Evolutionary conservation across 2,797 vertebrate genomes (phyloP).

Genomic region (Bradypodion ventrale): DNA sequence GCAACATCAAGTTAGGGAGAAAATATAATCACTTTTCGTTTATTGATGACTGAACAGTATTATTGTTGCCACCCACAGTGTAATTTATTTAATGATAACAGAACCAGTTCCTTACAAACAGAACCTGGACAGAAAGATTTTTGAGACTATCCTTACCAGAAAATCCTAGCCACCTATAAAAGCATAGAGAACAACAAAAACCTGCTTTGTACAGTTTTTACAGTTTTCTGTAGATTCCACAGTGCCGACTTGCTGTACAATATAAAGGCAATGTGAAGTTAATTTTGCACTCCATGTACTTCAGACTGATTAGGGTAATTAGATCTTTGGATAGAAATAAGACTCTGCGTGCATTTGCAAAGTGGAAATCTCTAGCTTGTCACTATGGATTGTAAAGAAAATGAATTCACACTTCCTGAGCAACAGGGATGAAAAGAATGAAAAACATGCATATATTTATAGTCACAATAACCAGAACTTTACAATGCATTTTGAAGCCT

Average conservation of each 20-base stretch:
- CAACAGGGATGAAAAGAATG: background rate
- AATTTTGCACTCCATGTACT: constrained; percentile 66
- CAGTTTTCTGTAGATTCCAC: constrained; percentile 45
- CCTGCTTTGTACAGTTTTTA: constrained; percentile 48
- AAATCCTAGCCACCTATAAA: too few species aligned
- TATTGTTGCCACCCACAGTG: constrained; percentile 37
- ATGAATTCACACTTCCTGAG: constrained; percentile 22
- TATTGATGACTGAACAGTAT: constrained; percentile 17
- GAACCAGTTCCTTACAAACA: background rate
- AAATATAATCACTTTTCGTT: constrained; percentile 36
- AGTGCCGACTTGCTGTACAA: constrained; percentile 40
- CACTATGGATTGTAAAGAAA: constrained; percentile 41
- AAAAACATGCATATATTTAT: constrained; percentile 41
- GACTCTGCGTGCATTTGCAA: constrained; percentile 42
- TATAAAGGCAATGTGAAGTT: constrained; percentile 64
- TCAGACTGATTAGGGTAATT: constrained; percentile 60
- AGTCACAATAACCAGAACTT: constrained; percentile 40
- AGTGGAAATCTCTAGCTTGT: constrained; percentile 49
- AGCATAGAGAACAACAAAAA: background rate
- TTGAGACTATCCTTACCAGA: too few species aligned
- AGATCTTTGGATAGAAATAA: constrained; percentile 60
- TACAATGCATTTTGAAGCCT: constrained; percentile 2
- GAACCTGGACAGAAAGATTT: too few species aligned
- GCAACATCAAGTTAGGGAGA: constrained; percentile 21
- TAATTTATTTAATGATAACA: background rate